Conservation (phyloP, 2,113 vertebrate genomes). For the Chloroceryle aenea region DNA sequence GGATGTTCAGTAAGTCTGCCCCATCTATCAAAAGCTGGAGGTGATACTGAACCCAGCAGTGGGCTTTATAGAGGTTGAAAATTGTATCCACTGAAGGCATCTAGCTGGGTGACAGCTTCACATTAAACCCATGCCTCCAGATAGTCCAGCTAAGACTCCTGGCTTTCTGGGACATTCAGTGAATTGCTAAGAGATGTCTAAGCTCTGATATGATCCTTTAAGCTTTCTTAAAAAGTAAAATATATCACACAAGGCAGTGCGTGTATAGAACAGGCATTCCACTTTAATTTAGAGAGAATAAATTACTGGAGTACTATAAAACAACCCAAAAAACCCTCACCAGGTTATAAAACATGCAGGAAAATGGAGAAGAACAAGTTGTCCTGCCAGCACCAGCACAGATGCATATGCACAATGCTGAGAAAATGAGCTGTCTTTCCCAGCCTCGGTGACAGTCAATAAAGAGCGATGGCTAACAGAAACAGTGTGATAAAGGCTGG, state of each 20-base stretch:
- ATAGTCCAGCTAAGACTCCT: neutral
- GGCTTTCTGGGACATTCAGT: neutral
- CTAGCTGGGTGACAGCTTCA: neutral
- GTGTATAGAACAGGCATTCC: neutral
- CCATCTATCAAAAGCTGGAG: neutral
- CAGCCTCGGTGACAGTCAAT: constrained; percentile 43
- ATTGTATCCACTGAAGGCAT: neutral
- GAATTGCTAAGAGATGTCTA: neutral
- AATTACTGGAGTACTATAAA: neutral
- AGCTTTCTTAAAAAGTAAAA: neutral
- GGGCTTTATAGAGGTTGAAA: neutral
- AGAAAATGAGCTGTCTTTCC: constrained; percentile 44
- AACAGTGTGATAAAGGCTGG: constrained; percentile 50
- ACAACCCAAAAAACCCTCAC: neutral
- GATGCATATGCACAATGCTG: constrained; percentile 29
- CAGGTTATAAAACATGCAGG: constrained; percentile 31
- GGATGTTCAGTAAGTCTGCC: neutral
- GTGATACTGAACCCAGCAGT: neutral
- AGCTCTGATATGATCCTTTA: neutral
- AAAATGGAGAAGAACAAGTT: constrained; percentile 36
- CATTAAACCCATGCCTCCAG: fast-evolving
- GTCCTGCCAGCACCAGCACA: constrained; percentile 47
- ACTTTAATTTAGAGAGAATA: neutral
- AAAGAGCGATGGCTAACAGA: constrained; percentile 2
- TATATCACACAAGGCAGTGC: neutral